These are phyloP conservation scores for Talpa occidentalis DNA, from an alignment of 2,113 vertebrate genomes.

Conservation along the genomic window DNA sequence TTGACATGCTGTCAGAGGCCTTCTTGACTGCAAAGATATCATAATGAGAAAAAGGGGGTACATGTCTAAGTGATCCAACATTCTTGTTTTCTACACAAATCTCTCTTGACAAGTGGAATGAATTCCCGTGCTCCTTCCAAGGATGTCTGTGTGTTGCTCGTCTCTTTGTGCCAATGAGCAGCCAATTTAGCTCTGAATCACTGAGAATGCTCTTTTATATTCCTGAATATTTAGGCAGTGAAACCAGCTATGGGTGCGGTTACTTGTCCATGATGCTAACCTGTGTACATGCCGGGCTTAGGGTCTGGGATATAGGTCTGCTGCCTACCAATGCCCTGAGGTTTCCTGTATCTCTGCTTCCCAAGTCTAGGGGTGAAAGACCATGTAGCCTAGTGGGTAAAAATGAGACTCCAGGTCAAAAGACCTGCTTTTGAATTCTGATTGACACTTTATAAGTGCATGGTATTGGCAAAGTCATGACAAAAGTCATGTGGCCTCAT, in stretches of 20 bases:
- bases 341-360: neutral
- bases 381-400: neutral
- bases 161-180: neutral
- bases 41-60: neutral
- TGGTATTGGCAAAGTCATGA: neutral
- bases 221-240: neutral
- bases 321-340: neutral
- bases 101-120: conserved; percentile 46
- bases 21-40: neutral
- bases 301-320: neutral
- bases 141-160: neutral
- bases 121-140: neutral
- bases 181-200: neutral
- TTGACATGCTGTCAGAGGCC: conserved; percentile 40
- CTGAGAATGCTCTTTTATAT: neutral
- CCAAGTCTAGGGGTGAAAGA: neutral
- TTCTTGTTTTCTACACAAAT: conserved; percentile 8
- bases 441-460: neutral
- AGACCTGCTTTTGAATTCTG: neutral
- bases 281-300: neutral
- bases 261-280: neutral
- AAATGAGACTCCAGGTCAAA: neutral
- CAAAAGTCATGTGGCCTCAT: neutral
- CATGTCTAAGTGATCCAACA: neutral
- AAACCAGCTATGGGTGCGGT: neutral